Conservation (phyloP, 2,888 invertebrate species). For the Malthinus seriepunctatus region DNA sequence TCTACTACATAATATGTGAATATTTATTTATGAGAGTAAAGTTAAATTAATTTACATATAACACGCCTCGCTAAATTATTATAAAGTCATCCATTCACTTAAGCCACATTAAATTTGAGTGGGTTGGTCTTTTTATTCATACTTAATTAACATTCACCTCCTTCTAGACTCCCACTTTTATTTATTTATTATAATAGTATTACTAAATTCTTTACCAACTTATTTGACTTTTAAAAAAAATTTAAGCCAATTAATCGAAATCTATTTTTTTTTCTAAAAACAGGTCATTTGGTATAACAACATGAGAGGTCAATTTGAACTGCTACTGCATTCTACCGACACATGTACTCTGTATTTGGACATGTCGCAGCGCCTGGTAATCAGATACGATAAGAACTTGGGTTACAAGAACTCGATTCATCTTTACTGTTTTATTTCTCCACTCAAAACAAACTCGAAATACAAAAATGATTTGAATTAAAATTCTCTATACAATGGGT, state of each 20-base stretch:
- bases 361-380: constrained; percentile 36
- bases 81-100: constrained; percentile 16
- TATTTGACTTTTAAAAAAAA: neutral
- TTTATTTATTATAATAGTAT: constrained; percentile 7
- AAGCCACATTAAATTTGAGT: constrained; percentile 12
- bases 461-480: constrained; percentile 1
- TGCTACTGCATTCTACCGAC: constrained; percentile 26
- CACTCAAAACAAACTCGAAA: constrained; percentile 2
- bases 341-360: constrained; percentile 38
- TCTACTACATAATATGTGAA: too few relatives aligned
- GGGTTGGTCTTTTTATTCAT: constrained; percentile 13
- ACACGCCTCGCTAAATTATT: constrained; percentile 15
- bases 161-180: constrained; percentile 13
- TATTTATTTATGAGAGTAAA: neutral
- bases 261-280: constrained; percentile 6
- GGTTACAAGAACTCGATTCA: constrained; percentile 25
- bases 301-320: constrained; percentile 20
- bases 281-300: constrained; percentile 17
- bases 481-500: too few relatives aligned
- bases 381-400: constrained; percentile 28
- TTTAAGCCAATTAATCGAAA: neutral
- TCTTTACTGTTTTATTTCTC: constrained; percentile 13
- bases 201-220: neutral
- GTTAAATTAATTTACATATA: constrained; percentile 18
- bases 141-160: constrained; percentile 19